Percentiles rank a stretch among this genome's conserved stretches.
Conservation (phyloP, 2,797 vertebrate genomes). For the Cyprinella venusta region DNA sequence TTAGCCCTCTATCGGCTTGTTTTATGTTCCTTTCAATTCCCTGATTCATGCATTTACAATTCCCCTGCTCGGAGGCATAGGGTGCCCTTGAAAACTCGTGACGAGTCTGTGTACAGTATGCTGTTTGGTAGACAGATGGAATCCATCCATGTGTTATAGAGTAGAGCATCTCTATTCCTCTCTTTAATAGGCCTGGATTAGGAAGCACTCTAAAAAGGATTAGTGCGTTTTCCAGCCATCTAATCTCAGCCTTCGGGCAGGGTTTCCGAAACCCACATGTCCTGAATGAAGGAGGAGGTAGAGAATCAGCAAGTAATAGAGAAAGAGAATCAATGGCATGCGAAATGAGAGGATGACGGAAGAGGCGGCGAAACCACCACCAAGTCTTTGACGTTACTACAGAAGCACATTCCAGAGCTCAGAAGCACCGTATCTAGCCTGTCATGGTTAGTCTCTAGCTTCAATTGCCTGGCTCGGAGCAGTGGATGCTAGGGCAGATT, state of each 20-base stretch:
- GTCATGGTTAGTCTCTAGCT: constrained; percentile 40
- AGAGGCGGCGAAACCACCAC: background rate
- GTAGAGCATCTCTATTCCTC: constrained; percentile 51
- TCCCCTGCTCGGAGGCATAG: constrained; percentile 23
- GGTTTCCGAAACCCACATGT: constrained; percentile 48
- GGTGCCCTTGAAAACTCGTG: constrained; percentile 30
- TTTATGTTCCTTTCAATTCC: constrained; percentile 42
- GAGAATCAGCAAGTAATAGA: constrained; percentile 16
- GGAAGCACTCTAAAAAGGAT: constrained; percentile 72
- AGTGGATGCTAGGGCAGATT: constrained; percentile 19
- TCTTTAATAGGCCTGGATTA: constrained; percentile 68
- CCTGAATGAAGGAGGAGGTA: constrained; percentile 14
- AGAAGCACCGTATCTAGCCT: background rate
- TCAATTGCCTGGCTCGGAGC: constrained; percentile 3
- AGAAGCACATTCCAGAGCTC: constrained; percentile 22
- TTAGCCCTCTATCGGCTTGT: constrained; percentile 26
- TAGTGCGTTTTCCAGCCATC: constrained; percentile 72
- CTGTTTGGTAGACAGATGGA: constrained; percentile 27
- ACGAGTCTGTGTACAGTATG: constrained; percentile 36
- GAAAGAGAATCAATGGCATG: constrained; percentile 20
- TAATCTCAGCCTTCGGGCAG: constrained; percentile 70
- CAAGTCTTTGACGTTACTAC: constrained; percentile 25
- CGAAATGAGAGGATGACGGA: constrained; percentile 7
- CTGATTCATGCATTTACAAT: constrained; percentile 40
- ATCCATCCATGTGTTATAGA: constrained; percentile 34